These are phyloP conservation scores for Tanaodytes sp. DNA, from an alignment of 2,888 invertebrate species.

Conservation along the genomic window DNA sequence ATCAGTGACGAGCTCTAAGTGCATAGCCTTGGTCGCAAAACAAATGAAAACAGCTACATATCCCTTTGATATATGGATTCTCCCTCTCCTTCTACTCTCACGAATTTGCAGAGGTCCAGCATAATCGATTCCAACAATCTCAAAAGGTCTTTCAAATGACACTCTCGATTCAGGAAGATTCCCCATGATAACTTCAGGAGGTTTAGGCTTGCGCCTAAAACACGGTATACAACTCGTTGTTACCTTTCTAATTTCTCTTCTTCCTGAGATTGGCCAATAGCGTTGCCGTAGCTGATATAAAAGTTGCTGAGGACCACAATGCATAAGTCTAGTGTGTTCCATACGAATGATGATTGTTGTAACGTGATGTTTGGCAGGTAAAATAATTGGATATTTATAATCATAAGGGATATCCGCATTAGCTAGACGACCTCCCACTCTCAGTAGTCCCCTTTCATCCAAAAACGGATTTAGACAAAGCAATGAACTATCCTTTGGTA, in stretches of 20 bases:
- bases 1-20: conserved; percentile 26
- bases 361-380: conserved; percentile 12
- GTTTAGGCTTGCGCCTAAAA: conserved; percentile 30
- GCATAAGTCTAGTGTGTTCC: neutral
- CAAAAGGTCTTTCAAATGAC: conserved; percentile 21
- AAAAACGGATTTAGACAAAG: conserved; percentile 5
- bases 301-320: conserved; percentile 13
- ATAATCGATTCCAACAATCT: conserved; percentile 19
- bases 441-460: neutral
- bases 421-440: conserved; percentile 4
- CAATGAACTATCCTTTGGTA: too few species aligned
- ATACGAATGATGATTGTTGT: conserved; percentile 1
- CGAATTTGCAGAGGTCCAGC: conserved; percentile 54
- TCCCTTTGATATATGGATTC: conserved; percentile 1
- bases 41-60: neutral
- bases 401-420: neutral
- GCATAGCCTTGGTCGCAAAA: conserved; percentile 14
- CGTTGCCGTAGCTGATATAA: neutral
- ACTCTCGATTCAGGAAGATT: conserved; percentile 27
- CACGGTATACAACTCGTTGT: conserved; percentile 32
- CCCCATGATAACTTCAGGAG: conserved; percentile 30
- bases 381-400: neutral
- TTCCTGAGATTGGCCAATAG: conserved; percentile 18
- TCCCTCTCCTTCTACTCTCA: conserved; percentile 33
- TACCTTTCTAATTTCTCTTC: conserved; percentile 18